phyloP scores from a whole-genome alignment of 2,113 vertebrate species.

The Triplophysa rosa region DNA sequence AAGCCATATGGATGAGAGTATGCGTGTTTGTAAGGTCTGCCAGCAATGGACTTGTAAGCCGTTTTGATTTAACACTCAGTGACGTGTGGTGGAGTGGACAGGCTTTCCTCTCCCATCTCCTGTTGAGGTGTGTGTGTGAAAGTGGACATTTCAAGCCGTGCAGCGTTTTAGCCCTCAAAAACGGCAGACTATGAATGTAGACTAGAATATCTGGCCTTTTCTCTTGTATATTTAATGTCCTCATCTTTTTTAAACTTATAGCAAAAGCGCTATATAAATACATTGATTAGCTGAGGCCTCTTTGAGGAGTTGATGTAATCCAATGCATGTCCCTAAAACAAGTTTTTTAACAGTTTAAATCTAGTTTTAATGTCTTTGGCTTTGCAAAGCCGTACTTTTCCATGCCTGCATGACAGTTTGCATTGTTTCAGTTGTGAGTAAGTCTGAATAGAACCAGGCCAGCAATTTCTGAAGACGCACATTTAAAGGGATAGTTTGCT shows the following conservation, averaged over 20 bases:
- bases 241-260: conserved; percentile 7
- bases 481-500: too few relatives aligned
- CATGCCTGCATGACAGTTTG: too few relatives aligned
- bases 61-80: conserved; percentile 35
- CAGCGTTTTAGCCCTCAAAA: neutral
- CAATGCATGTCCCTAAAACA: too few relatives aligned
- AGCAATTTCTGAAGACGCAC: too few relatives aligned
- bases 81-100: neutral
- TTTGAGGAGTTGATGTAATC: conserved; percentile 16
- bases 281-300: neutral
- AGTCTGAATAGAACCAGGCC: too few relatives aligned
- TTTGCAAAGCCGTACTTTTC: too few relatives aligned
- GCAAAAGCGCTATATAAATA: neutral
- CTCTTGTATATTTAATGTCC: conserved; percentile 35
- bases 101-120: neutral
- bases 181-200: conserved; percentile 1
- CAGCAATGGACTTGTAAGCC: conserved; percentile 2
- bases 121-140: neutral
- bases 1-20: conserved; percentile 4
- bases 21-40: conserved; percentile 3
- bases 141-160: conserved; percentile 1
- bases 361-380: neutral
- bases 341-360: neutral
- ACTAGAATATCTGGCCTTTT: conserved; percentile 22
- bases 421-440: too few relatives aligned